Base-by-base conservation (phyloP, 2,797 vertebrate species). In the Benthosema pterotum region DNA sequence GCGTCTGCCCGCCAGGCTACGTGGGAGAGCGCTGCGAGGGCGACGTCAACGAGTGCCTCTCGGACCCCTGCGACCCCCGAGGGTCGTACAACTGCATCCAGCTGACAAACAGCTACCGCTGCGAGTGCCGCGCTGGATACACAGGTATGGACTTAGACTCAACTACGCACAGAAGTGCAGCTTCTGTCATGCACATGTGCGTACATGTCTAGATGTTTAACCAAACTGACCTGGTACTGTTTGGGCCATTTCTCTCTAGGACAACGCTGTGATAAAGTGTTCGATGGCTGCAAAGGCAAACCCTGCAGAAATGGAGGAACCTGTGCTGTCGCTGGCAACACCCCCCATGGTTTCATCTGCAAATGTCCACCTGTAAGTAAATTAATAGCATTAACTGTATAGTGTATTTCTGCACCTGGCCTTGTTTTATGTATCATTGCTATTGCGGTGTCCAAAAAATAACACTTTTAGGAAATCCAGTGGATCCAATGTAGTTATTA, bases 1-100 rank as follows among this genome's bases (percentile, higher is more conserved):
- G 98, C 58, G 72, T 90, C 84, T 99, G 98, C 75, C 94, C 91
- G 0, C 78, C 95, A 0, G 98, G 98, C 73, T 99, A 99, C 0
- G 97, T 99, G 2, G 98, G 98, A 0, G 97, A 99, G 77, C 97
- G 96, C 72, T 99, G 98, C 4, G 97, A 99, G 79, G 98, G 98
- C 0, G 98, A 99, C 0, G 96, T 99, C 74, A 99, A 99, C 0
- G 97, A 99, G 88, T 99, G 97, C 75, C 87, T 99, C 75, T 99
- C 97, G 19, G 96, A 98, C 87, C 98, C 98, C 15, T 99, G 97
- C 4, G 96, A 99, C 2, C 83, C 93, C 22, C 93, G 92, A 0
- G 98, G 98, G 16, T 97, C 97, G 42, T 97, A 97, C 93, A 97
- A 97, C 93, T 99, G 97, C 22, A 92, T 99, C 66, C 98, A 99